A percentile compares a stretch with the other conserved stretches of the same genome.
Evolutionary conservation across 2,797 vertebrate species (phyloP).

Genomic region (Dryobates pubescens): DNA sequence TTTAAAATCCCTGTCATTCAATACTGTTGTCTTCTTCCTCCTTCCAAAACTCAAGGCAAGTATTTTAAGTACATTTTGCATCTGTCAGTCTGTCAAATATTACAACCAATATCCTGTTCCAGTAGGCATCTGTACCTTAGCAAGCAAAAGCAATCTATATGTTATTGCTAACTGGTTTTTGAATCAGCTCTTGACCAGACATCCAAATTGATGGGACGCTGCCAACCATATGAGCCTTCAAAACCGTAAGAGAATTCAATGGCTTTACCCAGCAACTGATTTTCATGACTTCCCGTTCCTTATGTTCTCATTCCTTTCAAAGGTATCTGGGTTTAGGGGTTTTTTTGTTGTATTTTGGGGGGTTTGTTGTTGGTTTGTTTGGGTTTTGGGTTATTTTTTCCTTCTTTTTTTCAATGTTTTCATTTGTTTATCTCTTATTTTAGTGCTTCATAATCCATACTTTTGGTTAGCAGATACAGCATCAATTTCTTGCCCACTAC

Average conservation of each 20-base stretch:
- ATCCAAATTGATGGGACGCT: not conserved
- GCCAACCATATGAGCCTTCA: not conserved
- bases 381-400: too few relatives aligned
- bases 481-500: conserved; percentile 15
- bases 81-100: not conserved
- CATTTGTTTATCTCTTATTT: not conserved
- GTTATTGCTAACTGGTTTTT: not conserved
- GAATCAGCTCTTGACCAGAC: not conserved
- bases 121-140: not conserved
- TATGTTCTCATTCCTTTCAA: not conserved
- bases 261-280: not conserved
- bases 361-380: too few relatives aligned
- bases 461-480: not conserved
- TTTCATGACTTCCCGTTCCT: not conserved
- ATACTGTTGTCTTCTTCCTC: not conserved
- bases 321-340: too few relatives aligned
- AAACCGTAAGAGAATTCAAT: not conserved
- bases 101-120: not conserved
- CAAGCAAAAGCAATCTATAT: not conserved
- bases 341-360: too few relatives aligned
- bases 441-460: not conserved
- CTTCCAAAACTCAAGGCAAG: not conserved
- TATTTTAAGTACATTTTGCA: not conserved
- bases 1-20: not conserved
- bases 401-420: not conserved